Conservation (phyloP, 1,140 invertebrate genomes). For the Sesamia nonagrioides region DNA sequence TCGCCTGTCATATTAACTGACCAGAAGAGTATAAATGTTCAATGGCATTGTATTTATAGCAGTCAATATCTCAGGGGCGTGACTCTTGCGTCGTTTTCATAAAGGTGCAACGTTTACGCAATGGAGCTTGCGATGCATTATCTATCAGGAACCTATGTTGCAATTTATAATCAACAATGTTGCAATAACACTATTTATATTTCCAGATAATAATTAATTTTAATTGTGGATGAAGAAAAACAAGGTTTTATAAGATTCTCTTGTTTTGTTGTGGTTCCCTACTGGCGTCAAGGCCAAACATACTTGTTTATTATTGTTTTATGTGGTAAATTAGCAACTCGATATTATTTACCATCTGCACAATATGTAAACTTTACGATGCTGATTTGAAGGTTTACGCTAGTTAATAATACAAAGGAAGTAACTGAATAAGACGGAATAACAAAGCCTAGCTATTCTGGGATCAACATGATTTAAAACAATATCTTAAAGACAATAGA, state of each 20-base stretch:
- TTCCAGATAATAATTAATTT: background rate
- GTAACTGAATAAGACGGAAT: background rate
- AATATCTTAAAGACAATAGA: no score
- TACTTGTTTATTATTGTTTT: slow-evolving; percentile 11
- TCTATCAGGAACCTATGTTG: background rate
- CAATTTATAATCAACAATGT: slow-evolving; percentile 14
- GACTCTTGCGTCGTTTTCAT: slow-evolving; percentile 53
- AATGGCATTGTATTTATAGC: slow-evolving; percentile 59
- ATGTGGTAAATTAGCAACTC: slow-evolving; percentile 24
- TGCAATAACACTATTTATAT: background rate
- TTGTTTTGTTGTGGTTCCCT: slow-evolving; percentile 24
- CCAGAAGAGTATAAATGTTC: slow-evolving; percentile 60
- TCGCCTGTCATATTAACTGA: slow-evolving; percentile 47
- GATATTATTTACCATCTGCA: slow-evolving; percentile 26
- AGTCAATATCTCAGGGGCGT: slow-evolving; percentile 47
- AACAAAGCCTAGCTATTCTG: background rate
- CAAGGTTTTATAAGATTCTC: slow-evolving; percentile 6
- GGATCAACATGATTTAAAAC: background rate
- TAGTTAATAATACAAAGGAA: slow-evolving; percentile 10
- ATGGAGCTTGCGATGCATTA: background rate
- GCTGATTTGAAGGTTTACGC: background rate
- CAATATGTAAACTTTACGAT: slow-evolving; percentile 20
- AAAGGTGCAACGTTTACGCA: slow-evolving; percentile 41
- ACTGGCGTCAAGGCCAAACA: slow-evolving; percentile 5
- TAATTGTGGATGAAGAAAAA: slow-evolving; percentile 6